Evolutionary conservation across 2,113 vertebrate species (phyloP).

Genomic region (Xiphophorus couchianus): DNA sequence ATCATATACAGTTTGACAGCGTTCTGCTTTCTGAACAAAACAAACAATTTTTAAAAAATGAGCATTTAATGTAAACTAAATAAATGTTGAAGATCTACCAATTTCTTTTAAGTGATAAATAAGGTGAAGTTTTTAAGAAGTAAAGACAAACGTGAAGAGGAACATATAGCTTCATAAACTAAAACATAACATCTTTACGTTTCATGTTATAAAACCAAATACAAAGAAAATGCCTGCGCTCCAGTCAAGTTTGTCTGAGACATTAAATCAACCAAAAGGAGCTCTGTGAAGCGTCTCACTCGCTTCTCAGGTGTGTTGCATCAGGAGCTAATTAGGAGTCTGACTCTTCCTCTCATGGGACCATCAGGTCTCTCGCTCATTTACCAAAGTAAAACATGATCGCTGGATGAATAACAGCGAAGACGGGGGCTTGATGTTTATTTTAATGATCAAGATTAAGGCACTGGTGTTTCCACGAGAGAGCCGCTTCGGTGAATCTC

Average conservation of each 20-base stretch:
- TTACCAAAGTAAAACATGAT: constrained; percentile 32
- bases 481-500: constrained; percentile 7
- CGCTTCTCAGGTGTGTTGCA: constrained; percentile 48
- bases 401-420: constrained; percentile 1
- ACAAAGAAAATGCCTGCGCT: background rate
- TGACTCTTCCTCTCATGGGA: constrained; percentile 21
- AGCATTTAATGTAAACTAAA: too few relatives aligned
- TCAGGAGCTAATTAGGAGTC: constrained; percentile 55
- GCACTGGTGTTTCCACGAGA: constrained; percentile 16
- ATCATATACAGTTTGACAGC: too few relatives aligned
- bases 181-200: background rate
- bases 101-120: background rate
- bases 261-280: constrained; percentile 8
- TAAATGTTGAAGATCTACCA: too few relatives aligned
- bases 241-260: constrained; percentile 10
- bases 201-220: constrained; percentile 6
- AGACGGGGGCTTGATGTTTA: constrained; percentile 8
- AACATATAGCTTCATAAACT: background rate
- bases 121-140: background rate
- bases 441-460: constrained; percentile 23
- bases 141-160: background rate
- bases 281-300: constrained; percentile 14
- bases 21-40: too few relatives aligned
- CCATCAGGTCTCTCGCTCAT: constrained; percentile 28
- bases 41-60: too few relatives aligned